Evolutionary conservation across 92 coral and sea anemone species (phyloP), one percentile per base, ranked within the genome.

Genomic region (Pocillopora meandrina): DNA sequence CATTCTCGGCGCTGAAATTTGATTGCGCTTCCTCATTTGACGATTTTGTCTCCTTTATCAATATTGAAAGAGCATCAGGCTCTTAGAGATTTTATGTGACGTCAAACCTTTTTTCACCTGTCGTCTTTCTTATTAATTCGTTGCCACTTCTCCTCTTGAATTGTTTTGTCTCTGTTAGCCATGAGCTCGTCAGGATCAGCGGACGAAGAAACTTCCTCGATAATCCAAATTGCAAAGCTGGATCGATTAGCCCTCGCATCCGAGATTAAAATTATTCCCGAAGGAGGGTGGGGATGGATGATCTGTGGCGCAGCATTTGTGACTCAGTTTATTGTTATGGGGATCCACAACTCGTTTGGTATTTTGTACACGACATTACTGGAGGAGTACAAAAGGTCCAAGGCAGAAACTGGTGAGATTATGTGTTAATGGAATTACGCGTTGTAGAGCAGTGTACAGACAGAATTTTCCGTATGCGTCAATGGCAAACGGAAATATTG

Each of bases 281-380:
- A 82, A 19, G 86, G 86, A 17, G 86, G 79, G 0, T 93, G 95
- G 93, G 97, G 95, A 35, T 93, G 95, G 92, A 82, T 80, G n/a
- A 79, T 90, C 1, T 93, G 94, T 61, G 87, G 76, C 3, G 87
- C 95, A 16, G 95, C 95, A 58, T 89, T 92, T 66, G 65, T 89
- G 13, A 80, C 88, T 9, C 97, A 93, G 89, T 89, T 91, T 31
- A 84, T 93, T 12, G 93, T 93, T 0, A 90, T 91, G 94, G 97
- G 97, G 14, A 84, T 93, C 34, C 92, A 93, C 72, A 93, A 93
- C 75, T 93, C 97, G 62, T 93, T 93, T 82, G 97, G 97, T 56
- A 88, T 91, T 70, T 71, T 93, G 20, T 93, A 89, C 75, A 65
- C 88, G 7, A 87, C 90, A 62, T 75, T 93, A 12, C 67, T 91